phyloP scores from a whole-genome alignment of 2,888 invertebrate genomes.

The Macrostomum cliftonense region DNA sequence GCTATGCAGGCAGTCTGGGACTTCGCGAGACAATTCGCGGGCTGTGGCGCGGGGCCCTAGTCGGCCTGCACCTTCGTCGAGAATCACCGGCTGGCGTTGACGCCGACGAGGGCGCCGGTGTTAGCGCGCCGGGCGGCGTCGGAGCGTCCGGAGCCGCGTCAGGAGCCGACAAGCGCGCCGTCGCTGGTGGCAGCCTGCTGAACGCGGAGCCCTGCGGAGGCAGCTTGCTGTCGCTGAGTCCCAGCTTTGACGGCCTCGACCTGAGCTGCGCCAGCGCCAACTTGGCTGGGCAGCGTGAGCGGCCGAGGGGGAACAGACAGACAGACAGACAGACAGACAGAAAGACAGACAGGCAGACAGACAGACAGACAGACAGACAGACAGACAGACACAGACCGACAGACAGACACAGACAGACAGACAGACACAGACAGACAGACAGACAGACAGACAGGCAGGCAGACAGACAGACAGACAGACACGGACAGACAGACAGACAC shows the following conservation, averaged over 20 bases:
- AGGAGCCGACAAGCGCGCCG: neutral
- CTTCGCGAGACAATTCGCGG: no score
- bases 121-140: neutral
- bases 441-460: no score
- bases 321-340: conserved; percentile 11
- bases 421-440: no score
- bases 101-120: neutral
- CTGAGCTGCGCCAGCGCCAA: conserved; percentile 5
- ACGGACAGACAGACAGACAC: no score
- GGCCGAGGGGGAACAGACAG: conserved; percentile 5
- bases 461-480: no score
- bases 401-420: no score
- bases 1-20: no score
- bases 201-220: neutral
- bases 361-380: no score
- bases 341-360: no score
- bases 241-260: conserved; percentile 4
- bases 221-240: conserved; percentile 1
- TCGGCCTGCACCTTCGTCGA: neutral
- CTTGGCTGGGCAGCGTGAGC: conserved; percentile 37
- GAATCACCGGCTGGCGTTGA: neutral
- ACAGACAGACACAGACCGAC: no score
- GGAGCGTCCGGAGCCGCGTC: neutral
- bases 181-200: neutral
- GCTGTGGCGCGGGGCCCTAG: no score